Evolutionary conservation across 2,797 vertebrate genomes (phyloP).

Genomic region (Momotus momota): DNA sequence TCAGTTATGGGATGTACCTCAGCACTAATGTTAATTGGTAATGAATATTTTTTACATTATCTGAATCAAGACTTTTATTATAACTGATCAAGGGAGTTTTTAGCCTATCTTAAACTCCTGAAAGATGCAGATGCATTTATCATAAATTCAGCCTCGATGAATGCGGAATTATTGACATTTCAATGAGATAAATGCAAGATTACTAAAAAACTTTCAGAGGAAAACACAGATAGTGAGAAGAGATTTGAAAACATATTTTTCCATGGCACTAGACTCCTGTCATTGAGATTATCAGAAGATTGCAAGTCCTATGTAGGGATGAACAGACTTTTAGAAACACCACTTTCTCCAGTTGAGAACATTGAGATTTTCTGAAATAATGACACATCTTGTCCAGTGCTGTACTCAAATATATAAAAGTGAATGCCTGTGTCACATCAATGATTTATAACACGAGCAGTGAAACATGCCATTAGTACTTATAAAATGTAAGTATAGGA

Average conservation of each 20-base stretch:
- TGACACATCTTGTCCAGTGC: neutral
- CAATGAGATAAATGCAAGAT: neutral
- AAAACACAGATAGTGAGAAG: neutral
- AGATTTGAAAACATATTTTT: neutral
- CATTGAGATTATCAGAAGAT: neutral
- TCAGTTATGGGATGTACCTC: neutral
- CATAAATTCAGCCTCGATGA: neutral
- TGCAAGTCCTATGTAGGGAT: neutral
- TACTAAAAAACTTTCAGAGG: neutral
- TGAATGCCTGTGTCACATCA: neutral
- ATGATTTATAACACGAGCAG: neutral
- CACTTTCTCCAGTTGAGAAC: neutral
- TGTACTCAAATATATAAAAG: neutral
- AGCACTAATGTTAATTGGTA: neutral
- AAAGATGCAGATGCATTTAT: neutral
- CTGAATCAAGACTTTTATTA: neutral
- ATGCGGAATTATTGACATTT: neutral
- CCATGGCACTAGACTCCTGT: neutral
- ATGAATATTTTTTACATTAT: neutral
- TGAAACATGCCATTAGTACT: neutral
- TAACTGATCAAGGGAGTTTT: neutral
- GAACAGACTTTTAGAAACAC: neutral
- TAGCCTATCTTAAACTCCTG: neutral
- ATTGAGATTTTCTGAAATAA: neutral
- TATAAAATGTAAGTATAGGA: neutral